phyloP scores from a whole-genome alignment of 2,888 invertebrate species.

The Harpalus rubripes region DNA sequence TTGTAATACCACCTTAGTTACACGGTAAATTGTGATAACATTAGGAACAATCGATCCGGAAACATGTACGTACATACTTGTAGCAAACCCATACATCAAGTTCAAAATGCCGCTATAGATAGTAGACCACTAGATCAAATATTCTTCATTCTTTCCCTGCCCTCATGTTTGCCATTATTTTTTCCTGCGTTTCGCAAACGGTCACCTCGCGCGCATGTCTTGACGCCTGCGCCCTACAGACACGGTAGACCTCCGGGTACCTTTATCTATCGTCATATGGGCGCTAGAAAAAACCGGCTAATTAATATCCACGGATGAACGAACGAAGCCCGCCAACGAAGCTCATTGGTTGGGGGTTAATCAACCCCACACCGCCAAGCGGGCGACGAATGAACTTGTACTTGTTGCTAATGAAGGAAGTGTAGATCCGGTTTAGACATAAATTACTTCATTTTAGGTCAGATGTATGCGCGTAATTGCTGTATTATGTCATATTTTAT shows the following conservation, averaged over 20 bases:
- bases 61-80: no score
- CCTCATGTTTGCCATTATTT: conserved; percentile 25
- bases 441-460: conserved; percentile 23
- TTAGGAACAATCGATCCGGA: no score
- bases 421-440: conserved; percentile 37
- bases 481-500: conserved; percentile 24
- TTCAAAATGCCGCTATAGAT: conserved; percentile 1
- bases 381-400: conserved; percentile 17
- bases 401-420: conserved; percentile 34
- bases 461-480: background rate
- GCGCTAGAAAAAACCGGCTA: conserved; percentile 60
- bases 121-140: background rate
- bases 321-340: conserved; percentile 14
- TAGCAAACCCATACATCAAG: background rate
- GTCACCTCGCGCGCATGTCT: background rate
- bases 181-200: conserved; percentile 35
- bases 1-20: no score
- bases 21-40: no score
- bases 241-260: conserved; percentile 52
- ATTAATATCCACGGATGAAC: conserved; percentile 51
- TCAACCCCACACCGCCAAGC: conserved; percentile 13
- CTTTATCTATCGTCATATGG: conserved; percentile 63
- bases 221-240: background rate
- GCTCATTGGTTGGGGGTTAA: conserved; percentile 27
- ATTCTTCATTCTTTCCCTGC: conserved; percentile 7